Conservation (phyloP, 2,888 invertebrate genomes). For the Thyatira batis region DNA sequence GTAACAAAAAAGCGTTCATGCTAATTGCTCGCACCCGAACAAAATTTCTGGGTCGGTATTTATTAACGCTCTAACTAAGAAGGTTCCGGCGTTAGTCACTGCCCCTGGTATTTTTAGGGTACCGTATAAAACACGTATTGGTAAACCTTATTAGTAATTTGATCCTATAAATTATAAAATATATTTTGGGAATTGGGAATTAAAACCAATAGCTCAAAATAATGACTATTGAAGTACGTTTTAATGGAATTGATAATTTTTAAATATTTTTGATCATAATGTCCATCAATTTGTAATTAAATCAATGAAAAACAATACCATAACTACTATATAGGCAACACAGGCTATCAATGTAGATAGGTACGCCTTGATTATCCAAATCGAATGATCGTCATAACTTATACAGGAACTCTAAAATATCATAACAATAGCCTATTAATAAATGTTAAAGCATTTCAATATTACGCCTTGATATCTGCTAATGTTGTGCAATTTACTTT, state of each 20-base stretch:
- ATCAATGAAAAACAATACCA: too few relatives aligned
- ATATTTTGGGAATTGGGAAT: background rate
- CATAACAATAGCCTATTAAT: background rate
- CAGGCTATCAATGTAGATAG: background rate
- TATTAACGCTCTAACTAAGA: conserved; percentile 46
- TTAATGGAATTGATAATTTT: too few relatives aligned
- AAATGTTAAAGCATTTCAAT: background rate
- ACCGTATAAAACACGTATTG: conserved; percentile 2
- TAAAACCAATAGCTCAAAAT: too few relatives aligned
- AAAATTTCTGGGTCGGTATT: conserved; percentile 59
- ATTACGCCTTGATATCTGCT: background rate
- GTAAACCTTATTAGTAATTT: background rate
- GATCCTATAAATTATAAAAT: background rate
- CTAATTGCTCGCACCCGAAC: conserved; percentile 60
- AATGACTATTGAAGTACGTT: too few relatives aligned
- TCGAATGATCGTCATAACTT: background rate
- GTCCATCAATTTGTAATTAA: too few relatives aligned
- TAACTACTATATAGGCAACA: background rate
- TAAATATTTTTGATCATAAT: too few relatives aligned
- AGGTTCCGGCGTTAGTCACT: conserved; percentile 42
- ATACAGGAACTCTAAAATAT: background rate
- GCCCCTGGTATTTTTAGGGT: conserved; percentile 24
- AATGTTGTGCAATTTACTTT: background rate
- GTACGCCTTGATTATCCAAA: background rate
- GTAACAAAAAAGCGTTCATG: conserved; percentile 50